phyloP scores from a whole-genome alignment of 2,888 invertebrate genomes.

The Plebejus melissa region DNA sequence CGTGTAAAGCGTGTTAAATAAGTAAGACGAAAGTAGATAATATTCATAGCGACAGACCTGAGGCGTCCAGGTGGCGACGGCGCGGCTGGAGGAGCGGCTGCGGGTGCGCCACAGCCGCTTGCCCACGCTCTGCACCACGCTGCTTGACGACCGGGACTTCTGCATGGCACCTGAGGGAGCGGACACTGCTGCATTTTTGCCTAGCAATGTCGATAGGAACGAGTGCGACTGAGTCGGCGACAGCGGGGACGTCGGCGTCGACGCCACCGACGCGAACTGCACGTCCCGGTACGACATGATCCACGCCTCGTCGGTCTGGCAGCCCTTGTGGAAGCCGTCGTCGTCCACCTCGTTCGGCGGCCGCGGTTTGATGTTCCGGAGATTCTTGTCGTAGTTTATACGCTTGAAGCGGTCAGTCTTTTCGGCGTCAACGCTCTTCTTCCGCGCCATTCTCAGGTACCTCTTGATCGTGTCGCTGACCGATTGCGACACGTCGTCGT shows the following conservation, averaged over 20 bases:
- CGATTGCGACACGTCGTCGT: conserved; percentile 91
- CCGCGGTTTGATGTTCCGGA: conserved; percentile 89
- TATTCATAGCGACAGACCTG: conserved; percentile 83
- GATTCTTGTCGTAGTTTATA: conserved; percentile 91
- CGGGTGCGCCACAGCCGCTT: conserved; percentile 92
- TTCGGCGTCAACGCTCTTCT: conserved; percentile 90
- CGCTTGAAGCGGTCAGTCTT: conserved; percentile 90
- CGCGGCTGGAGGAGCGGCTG: conserved; percentile 88
- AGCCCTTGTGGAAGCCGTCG: conserved; percentile 86
- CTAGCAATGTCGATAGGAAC: conserved; percentile 63
- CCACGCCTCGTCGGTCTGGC: conserved; percentile 89
- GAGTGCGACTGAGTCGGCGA: conserved; percentile 74
- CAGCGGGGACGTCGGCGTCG: conserved; percentile 72
- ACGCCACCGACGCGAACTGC: conserved; percentile 58
- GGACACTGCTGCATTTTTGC: conserved; percentile 56
- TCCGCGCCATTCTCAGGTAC: conserved; percentile 91
- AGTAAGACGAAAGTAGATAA: conserved; percentile 33
- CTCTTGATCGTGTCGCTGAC: conserved; percentile 93
- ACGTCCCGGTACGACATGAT: conserved; percentile 73
- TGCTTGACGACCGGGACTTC: conserved; percentile 93
- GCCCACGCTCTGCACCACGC: conserved; percentile 91
- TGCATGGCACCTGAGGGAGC: conserved; percentile 86
- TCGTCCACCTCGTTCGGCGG: conserved; percentile 88
- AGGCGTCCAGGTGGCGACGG: conserved; percentile 87
- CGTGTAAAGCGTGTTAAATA: not conserved